Evolutionary conservation across 2,113 vertebrate genomes (phyloP).

Genomic region (Megaptera novaeangliae): DNA sequence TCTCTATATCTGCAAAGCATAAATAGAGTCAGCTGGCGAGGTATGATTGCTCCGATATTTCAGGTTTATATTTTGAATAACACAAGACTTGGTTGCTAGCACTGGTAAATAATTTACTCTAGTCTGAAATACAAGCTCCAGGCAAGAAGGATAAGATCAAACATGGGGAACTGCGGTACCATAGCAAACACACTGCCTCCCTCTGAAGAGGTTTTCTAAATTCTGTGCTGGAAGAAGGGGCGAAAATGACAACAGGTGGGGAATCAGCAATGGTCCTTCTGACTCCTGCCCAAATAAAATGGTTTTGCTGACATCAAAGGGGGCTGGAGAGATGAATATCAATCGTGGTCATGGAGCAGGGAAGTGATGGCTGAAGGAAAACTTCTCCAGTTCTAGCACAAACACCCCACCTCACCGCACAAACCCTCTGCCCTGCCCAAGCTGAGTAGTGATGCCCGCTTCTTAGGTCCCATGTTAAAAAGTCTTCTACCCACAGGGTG

Average conservation of each 20-base stretch:
- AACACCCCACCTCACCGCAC: accelerated
- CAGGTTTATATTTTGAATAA: constrained; percentile 70
- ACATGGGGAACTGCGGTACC: neutral
- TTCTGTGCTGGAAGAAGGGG: neutral
- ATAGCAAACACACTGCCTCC: neutral
- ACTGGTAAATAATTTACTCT: constrained; percentile 68
- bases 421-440: neutral
- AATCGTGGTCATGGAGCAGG: accelerated
- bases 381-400: neutral
- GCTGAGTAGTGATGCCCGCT: neutral
- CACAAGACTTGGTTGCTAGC: constrained; percentile 59
- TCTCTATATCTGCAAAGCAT: constrained; percentile 54
- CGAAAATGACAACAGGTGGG: neutral
- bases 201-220: constrained; percentile 17
- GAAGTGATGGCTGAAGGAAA: neutral
- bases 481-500: neutral
- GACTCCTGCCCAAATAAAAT: neutral
- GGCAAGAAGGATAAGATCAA: constrained; percentile 62
- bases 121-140: constrained; percentile 50
- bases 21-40: constrained; percentile 52
- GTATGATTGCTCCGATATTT: constrained; percentile 63
- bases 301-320: neutral
- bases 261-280: neutral
- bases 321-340: neutral
- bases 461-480: neutral